phyloP scores from a whole-genome alignment of 2,797 vertebrate genomes.

The Cottoperca gobio region DNA sequence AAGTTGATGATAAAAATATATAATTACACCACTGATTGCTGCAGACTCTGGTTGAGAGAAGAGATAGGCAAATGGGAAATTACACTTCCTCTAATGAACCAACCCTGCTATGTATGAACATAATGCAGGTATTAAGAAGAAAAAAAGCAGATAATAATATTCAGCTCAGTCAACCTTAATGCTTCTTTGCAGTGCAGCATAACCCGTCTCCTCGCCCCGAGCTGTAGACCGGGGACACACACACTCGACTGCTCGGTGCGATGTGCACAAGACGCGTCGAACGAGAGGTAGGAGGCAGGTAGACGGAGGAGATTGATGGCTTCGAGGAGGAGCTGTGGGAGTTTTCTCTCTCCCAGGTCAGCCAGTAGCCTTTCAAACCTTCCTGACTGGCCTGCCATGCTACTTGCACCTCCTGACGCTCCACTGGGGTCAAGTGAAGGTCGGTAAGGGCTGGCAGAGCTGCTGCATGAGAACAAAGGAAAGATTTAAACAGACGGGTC shows the following conservation, averaged over 20 bases:
- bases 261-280: slow-evolving; percentile 62
- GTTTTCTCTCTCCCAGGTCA: slow-evolving; percentile 73
- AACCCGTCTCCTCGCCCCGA: slow-evolving; percentile 74
- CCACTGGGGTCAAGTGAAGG: slow-evolving; percentile 64
- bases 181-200: slow-evolving; percentile 71
- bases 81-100: slow-evolving; percentile 19
- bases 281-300: slow-evolving; percentile 62
- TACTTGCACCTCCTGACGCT: slow-evolving; percentile 58
- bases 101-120: neutral
- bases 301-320: slow-evolving; percentile 54
- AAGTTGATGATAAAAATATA: neutral
- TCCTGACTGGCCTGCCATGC: slow-evolving; percentile 63
- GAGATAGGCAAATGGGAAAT: slow-evolving; percentile 34
- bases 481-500: neutral
- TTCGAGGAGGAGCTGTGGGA: slow-evolving; percentile 10
- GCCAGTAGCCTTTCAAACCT: slow-evolving; percentile 78
- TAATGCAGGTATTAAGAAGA: slow-evolving; percentile 1
- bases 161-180: slow-evolving; percentile 42
- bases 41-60: slow-evolving; percentile 26
- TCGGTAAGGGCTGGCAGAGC: slow-evolving; percentile 62
- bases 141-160: neutral
- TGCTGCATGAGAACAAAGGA: slow-evolving; percentile 24
- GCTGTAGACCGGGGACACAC: slow-evolving; percentile 78
- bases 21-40: slow-evolving; percentile 24
- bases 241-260: slow-evolving; percentile 68